phyloP scores from a whole-genome alignment of 1,140 invertebrate species.

The Temnothorax curvispinosus region DNA sequence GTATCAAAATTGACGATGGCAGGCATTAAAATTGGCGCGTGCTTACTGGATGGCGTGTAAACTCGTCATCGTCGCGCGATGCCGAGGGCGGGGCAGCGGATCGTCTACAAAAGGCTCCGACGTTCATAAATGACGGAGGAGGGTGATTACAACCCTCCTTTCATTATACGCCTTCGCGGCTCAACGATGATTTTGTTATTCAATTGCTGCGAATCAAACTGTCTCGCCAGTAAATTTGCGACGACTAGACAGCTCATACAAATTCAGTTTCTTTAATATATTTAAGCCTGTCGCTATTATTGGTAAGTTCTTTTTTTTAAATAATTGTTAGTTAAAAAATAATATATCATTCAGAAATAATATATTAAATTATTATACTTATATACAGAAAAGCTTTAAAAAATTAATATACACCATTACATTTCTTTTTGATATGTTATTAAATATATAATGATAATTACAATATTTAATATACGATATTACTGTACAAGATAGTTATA shows the following conservation, averaged over 20 bases:
- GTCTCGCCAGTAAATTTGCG: constrained; percentile 47
- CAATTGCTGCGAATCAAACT: constrained; percentile 57
- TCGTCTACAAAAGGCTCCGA: constrained; percentile 46
- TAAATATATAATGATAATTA: neutral
- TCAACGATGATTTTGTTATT: constrained; percentile 56
- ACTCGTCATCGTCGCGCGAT: constrained; percentile 65
- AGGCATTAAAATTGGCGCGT: constrained; percentile 50
- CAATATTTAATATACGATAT: neutral
- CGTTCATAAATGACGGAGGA: constrained; percentile 49
- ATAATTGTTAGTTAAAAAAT: neutral
- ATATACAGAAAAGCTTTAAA: neutral
- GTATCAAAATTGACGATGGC: constrained; percentile 47
- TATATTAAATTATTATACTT: neutral
- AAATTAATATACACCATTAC: neutral
- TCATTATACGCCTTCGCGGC: constrained; percentile 44
- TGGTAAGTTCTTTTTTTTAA: neutral
- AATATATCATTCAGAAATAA: neutral
- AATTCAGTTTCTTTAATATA: neutral
- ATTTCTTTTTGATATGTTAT: neutral
- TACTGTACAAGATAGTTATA: neutral
- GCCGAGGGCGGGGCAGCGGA: constrained; percentile 49
- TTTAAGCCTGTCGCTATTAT: neutral
- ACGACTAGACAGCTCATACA: neutral
- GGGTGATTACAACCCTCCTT: constrained; percentile 47
- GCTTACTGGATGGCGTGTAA: constrained; percentile 64